A percentile compares a stretch with the other conserved stretches of the same genome.
These are phyloP conservation scores for Smutsia temminckii DNA, from an alignment of 2,797 vertebrate genomes.

Conservation along the genomic window DNA sequence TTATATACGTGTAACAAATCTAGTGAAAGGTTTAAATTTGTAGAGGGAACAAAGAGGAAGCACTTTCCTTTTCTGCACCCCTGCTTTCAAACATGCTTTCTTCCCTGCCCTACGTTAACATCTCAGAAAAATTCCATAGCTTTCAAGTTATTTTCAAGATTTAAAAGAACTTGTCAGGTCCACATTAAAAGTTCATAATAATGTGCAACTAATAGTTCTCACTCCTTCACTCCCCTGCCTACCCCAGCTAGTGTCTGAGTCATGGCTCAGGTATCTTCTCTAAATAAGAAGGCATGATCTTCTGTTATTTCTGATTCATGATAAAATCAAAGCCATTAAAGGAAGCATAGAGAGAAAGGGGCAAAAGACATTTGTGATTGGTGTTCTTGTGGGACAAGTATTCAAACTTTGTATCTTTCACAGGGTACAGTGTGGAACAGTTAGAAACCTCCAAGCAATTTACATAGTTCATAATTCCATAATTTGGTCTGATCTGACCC, in stretches of 20 bases:
- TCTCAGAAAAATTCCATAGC: neutral
- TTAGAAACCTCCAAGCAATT: neutral
- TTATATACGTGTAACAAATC: neutral
- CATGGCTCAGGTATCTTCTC: neutral
- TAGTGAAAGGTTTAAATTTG: slow-evolving; percentile 15
- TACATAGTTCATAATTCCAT: neutral
- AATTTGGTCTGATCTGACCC: neutral
- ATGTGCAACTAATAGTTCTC: neutral
- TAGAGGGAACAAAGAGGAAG: neutral
- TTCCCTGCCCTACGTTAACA: neutral
- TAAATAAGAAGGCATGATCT: neutral
- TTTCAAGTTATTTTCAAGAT: neutral
- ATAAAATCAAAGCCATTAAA: neutral
- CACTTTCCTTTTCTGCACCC: neutral
- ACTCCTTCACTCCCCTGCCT: too few relatives aligned
- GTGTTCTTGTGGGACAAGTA: neutral
- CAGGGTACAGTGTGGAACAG: neutral
- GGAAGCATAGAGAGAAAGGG: neutral
- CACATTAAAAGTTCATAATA: neutral
- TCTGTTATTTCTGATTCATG: neutral
- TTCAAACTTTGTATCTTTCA: neutral
- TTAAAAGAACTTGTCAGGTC: neutral
- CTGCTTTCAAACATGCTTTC: neutral
- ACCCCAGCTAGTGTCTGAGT: neutral
- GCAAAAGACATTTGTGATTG: neutral